A percentile compares a stretch with the other conserved stretches of the same genome.
Conservation (phyloP, 2,888 invertebrate genomes). For the Pollenia griseotomentosa region DNA sequence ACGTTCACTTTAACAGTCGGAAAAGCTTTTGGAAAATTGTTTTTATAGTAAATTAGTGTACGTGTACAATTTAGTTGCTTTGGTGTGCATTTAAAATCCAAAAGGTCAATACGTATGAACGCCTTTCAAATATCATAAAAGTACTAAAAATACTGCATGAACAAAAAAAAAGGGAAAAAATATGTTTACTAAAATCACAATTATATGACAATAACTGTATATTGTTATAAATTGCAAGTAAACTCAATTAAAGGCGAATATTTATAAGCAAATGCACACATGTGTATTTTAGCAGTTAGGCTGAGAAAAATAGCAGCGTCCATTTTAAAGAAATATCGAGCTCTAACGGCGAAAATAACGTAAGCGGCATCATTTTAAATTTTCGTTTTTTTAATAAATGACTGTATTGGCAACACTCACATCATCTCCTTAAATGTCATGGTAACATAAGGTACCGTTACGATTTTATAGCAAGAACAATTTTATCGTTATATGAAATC, state of each 20-base stretch:
- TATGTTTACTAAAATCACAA: conserved; percentile 42
- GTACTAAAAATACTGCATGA: neutral
- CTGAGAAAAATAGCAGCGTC: neutral
- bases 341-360: too few relatives aligned
- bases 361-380: too few relatives aligned
- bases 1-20: conserved; percentile 1
- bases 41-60: conserved; percentile 8
- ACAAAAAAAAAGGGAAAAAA: neutral
- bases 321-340: too few relatives aligned
- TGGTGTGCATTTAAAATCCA: neutral
- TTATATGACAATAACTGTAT: conserved; percentile 43
- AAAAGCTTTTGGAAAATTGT: conserved; percentile 38
- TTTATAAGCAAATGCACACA: too few relatives aligned
- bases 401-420: too few relatives aligned
- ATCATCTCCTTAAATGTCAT: too few relatives aligned
- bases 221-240: conserved; percentile 18
- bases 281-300: neutral
- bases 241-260: conserved; percentile 1
- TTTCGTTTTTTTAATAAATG: too few relatives aligned
- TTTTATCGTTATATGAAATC: too few relatives aligned
- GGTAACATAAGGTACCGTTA: too few relatives aligned
- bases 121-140: conserved; percentile 37
- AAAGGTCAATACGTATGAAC: conserved; percentile 56
- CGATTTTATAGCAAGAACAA: too few relatives aligned
- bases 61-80: conserved; percentile 20